Evolutionary conservation across 2,113 vertebrate species (phyloP), one percentile per base, ranked within the genome.

Genomic region (Eupsittula cactorum): DNA sequence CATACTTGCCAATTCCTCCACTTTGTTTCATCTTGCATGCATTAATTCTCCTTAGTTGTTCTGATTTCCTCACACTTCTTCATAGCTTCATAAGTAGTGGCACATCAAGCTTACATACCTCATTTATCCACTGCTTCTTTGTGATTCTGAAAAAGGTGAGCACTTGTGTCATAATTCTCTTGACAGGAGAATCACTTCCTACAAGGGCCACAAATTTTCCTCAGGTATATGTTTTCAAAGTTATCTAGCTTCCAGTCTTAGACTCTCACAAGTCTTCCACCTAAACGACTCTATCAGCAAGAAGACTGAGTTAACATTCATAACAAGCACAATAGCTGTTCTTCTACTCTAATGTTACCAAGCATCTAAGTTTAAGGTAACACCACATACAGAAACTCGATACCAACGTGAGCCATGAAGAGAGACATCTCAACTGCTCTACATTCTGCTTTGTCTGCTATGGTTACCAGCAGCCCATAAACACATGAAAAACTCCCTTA

Each of bases 381-480:
- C n/a, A 50, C 9, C 49, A n/a, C 35, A 37, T 57, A 69, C 0
- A 86, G 53, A 74, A 70, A 77, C n/a, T 24, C 25, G 24, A 13
- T 59, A 46, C 9, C 46, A 78, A 74, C 81, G 23, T 25, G 46
- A 92, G 55, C 64, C 73, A 75, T 3, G 4, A 46, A 29, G 50
- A 70, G 33, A 77, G 28, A 53, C 2, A 3, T 50, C 50, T 55
- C 2, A 5, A 71, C 42, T 52, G 23, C 39, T 67, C 27, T 59
- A 82, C 33, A 6, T 67, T 86, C 73, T 63, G 50, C 79, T 79
- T 64, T 60, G 35, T 35, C 80, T 95, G 91, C 83, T 86, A 60
- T 95, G 91, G 96, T 92, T 93, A 96, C 94, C 80, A 95, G 35
- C 29, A 82, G 73, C 81, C 73, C 47, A 82, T 28, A 86, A 93